These are phyloP conservation scores for Trichosurus vulpecula DNA, from an alignment of 2,797 vertebrate species.

Conservation along the genomic window DNA sequence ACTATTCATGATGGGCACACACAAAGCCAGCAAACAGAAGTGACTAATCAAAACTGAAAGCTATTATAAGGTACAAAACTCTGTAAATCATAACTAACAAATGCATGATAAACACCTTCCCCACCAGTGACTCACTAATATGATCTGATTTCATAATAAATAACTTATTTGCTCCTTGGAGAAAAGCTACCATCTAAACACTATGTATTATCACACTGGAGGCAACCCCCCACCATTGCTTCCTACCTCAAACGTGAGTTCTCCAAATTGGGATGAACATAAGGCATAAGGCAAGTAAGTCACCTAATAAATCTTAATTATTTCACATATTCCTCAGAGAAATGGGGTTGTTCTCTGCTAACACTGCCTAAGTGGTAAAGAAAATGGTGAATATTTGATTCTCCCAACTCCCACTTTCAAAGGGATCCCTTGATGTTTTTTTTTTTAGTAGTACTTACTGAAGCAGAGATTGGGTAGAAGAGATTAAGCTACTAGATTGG, in stretches of 20 bases:
- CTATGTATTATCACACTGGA: neutral
- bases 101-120: neutral
- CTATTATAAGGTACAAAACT: neutral
- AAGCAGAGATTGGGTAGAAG: neutral
- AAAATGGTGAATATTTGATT: neutral
- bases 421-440: neutral
- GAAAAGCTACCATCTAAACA: neutral
- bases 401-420: neutral
- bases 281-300: neutral
- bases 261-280: too few relatives aligned
- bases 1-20: neutral
- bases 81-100: neutral
- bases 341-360: neutral
- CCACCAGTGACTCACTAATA: neutral
- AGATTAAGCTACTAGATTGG: neutral
- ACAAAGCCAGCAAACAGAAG: neutral
- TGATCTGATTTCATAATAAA: neutral
- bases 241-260: neutral
- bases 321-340: neutral
- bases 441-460: neutral
- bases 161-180: neutral
- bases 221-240: too few relatives aligned
- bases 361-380: fast-evolving
- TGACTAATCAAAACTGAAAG: neutral
- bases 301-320: neutral